phyloP scores from a whole-genome alignment of 2,797 vertebrate species.

The Allobates femoralis region DNA sequence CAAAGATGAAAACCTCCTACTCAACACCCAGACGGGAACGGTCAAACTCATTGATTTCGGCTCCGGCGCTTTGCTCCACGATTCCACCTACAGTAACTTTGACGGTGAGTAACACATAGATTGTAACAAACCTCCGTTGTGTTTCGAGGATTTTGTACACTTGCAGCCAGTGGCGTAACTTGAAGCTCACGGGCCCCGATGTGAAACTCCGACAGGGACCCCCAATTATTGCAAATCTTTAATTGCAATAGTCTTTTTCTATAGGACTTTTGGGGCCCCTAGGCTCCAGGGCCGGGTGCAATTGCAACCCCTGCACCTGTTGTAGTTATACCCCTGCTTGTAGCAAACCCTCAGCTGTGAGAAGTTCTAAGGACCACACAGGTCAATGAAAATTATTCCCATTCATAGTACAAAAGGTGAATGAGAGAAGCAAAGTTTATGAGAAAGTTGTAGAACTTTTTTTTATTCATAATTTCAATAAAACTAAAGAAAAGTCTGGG shows the following conservation, averaged over 20 bases:
- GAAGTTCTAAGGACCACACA: neutral
- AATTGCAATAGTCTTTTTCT: too few species aligned
- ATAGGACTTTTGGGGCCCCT: too few species aligned
- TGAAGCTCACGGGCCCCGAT: too few species aligned
- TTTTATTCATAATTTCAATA: neutral
- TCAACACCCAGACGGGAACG: constrained; percentile 63
- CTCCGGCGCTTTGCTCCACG: constrained; percentile 66
- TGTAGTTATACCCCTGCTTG: too few species aligned
- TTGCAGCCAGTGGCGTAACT: too few species aligned
- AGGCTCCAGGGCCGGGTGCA: too few species aligned
- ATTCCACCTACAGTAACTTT: constrained; percentile 67
- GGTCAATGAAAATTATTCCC: neutral
- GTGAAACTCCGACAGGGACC: too few species aligned
- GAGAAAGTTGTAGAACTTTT: too few species aligned
- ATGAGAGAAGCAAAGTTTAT: too few species aligned
- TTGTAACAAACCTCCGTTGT: neutral
- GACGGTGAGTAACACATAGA: constrained; percentile 63
- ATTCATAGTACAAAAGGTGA: neutral
- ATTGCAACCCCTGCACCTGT: too few species aligned
- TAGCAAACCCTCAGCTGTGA: neutral
- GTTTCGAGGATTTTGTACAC: neutral
- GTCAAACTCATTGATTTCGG: constrained; percentile 70
- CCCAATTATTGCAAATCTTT: too few species aligned
- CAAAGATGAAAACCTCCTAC: constrained; percentile 69
- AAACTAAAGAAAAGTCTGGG: too few species aligned